These are phyloP conservation scores for Camponotus pennsylvanicus DNA, from an alignment of 1,140 invertebrate species.

Conservation along the genomic window DNA sequence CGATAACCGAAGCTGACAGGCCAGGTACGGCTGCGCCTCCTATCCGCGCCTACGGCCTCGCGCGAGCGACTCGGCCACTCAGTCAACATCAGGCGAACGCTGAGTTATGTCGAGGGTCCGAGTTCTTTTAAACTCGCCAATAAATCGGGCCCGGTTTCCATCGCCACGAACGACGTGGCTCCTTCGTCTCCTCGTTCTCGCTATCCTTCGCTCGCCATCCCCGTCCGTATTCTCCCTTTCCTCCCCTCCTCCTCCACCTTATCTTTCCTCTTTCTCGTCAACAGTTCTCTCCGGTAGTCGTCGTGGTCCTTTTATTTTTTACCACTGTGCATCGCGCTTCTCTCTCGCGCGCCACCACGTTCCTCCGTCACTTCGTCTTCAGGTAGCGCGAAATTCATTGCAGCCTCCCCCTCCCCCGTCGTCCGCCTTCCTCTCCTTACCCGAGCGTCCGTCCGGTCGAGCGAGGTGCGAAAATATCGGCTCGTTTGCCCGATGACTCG, in stretches of 20 bases:
- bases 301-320: constrained; percentile 52
- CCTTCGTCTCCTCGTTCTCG: constrained; percentile 59
- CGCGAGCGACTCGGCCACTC: constrained; percentile 74
- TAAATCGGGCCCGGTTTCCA: constrained; percentile 77
- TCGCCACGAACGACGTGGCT: constrained; percentile 57
- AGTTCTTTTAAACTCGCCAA: constrained; percentile 81
- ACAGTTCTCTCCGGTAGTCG: constrained; percentile 29
- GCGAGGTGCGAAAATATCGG: constrained; percentile 76
- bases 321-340: constrained; percentile 16
- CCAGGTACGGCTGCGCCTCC: constrained; percentile 71
- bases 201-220: constrained; percentile 46
- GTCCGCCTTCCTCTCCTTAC: not conserved
- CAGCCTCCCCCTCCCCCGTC: constrained; percentile 29
- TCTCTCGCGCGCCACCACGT: constrained; percentile 11
- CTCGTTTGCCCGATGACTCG: constrained; percentile 76
- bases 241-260: constrained; percentile 6
- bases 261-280: constrained; percentile 33
- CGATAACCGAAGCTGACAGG: constrained; percentile 68
- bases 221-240: not conserved
- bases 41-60: constrained; percentile 63
- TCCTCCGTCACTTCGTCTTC: constrained; percentile 50
- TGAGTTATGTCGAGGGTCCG: constrained; percentile 80
- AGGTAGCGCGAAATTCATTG: constrained; percentile 72
- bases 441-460: constrained; percentile 36
- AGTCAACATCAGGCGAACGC: constrained; percentile 80